Percentiles rank a stretch among this genome's conserved stretches.
Evolutionary conservation across 2,888 invertebrate genomes (phyloP).

Genomic region (Campaea margaritaria): DNA sequence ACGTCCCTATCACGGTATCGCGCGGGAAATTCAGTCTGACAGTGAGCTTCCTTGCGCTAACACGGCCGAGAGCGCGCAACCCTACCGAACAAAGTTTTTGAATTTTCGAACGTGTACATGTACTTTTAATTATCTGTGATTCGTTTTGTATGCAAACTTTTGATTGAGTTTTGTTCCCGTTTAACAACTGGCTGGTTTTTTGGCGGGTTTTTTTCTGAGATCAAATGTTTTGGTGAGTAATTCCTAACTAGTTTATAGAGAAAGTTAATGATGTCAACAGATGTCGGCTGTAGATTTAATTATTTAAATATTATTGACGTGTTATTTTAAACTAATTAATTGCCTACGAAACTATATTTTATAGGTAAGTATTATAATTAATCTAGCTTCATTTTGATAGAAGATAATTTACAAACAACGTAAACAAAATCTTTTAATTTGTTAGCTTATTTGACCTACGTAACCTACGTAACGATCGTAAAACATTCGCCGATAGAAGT

Average conservation of each 20-base stretch:
- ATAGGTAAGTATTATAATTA: too few species aligned
- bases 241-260: not conserved
- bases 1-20: slow-evolving; percentile 35
- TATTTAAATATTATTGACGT: too few species aligned
- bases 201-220: slow-evolving; percentile 17
- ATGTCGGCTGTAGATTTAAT: too few species aligned
- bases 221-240: slow-evolving; percentile 28
- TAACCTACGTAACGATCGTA: too few species aligned
- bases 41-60: slow-evolving; percentile 47
- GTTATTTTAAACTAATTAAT: too few species aligned
- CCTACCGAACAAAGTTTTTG: slow-evolving; percentile 42
- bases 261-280: not conserved
- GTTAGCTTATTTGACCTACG: too few species aligned
- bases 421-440: too few species aligned
- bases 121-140: slow-evolving; percentile 18
- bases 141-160: slow-evolving; percentile 23
- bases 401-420: too few species aligned
- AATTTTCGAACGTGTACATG: slow-evolving; percentile 31
- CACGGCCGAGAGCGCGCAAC: slow-evolving; percentile 43
- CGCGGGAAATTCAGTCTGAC: slow-evolving; percentile 47
- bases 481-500: too few species aligned
- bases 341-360: too few species aligned
- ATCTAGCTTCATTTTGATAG: too few species aligned
- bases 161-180: slow-evolving; percentile 11
- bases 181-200: slow-evolving; percentile 10